A percentile compares a stretch with the other conserved stretches of the same genome.
Conservation (phyloP, 2,888 invertebrate genomes). For the Synanthedon formicaeformis region DNA sequence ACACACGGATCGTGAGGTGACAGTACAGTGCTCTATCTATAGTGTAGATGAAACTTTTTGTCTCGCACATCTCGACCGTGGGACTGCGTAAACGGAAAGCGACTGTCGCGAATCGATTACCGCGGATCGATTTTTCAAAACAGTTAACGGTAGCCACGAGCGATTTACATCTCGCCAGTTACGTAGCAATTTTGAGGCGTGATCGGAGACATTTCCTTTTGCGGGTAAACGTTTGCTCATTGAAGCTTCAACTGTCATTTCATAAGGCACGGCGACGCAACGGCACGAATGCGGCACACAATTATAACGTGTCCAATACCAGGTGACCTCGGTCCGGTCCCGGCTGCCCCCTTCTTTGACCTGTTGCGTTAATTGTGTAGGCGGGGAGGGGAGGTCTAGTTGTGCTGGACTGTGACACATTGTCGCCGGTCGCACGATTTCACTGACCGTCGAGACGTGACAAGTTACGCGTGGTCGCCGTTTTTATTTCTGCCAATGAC, state of each 20-base stretch:
- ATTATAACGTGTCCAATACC: constrained; percentile 30
- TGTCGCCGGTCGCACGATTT: constrained; percentile 66
- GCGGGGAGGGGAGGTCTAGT: constrained; percentile 26
- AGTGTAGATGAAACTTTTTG: constrained; percentile 8
- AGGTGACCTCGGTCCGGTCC: constrained; percentile 25
- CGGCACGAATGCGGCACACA: constrained; percentile 41
- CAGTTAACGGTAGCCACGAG: constrained; percentile 57
- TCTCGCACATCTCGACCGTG: constrained; percentile 39
- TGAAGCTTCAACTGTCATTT: constrained; percentile 64
- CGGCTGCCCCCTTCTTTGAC: constrained; percentile 9
- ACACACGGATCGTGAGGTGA: constrained; percentile 15
- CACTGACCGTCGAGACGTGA: constrained; percentile 65
- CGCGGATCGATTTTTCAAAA: constrained; percentile 62
- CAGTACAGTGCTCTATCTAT: constrained; percentile 3
- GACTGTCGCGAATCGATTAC: constrained; percentile 61
- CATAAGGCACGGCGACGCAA: constrained; percentile 59
- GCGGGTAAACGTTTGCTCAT: constrained; percentile 58
- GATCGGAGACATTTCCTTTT: constrained; percentile 64
- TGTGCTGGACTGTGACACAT: constrained; percentile 51
- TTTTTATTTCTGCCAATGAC: constrained; percentile 72
- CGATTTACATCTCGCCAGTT: constrained; percentile 64
- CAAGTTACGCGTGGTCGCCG: constrained; percentile 67
- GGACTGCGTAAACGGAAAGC: constrained; percentile 60
- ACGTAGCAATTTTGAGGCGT: constrained; percentile 62
- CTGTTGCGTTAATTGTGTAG: constrained; percentile 10